These are phyloP conservation scores for Drosophila fuyamai DNA, from an alignment of 1,140 invertebrate genomes.

Conservation along the genomic window DNA sequence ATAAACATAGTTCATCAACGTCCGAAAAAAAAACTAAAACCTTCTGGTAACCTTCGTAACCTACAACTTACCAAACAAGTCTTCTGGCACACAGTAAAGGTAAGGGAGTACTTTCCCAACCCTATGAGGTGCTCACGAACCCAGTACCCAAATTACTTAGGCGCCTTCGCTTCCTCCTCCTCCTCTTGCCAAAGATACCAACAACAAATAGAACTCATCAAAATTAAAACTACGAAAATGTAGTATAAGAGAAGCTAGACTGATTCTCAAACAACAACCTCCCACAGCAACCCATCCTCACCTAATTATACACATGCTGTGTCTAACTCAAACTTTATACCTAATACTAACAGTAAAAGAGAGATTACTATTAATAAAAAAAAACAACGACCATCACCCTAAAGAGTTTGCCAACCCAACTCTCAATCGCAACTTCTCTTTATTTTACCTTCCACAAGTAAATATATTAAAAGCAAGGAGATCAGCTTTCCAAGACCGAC, in stretches of 20 bases:
- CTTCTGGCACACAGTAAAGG: background rate
- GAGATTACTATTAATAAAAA: too few species aligned
- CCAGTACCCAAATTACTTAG: background rate
- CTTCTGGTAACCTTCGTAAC: slow-evolving; percentile 2
- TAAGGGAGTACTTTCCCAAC: slow-evolving; percentile 4
- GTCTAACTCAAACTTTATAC: too few species aligned
- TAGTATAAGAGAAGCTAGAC: background rate
- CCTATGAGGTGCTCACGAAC: slow-evolving; percentile 6
- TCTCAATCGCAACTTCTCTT: too few species aligned
- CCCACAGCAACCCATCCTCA: too few species aligned
- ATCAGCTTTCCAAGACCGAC: too few species aligned
- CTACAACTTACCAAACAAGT: slow-evolving; percentile 4
- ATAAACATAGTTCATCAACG: too few species aligned
- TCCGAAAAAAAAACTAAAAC: slow-evolving; percentile 3
- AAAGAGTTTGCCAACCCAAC: too few species aligned
- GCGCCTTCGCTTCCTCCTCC: background rate
- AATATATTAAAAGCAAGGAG: too few species aligned
- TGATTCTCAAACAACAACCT: background rate
- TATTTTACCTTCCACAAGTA: too few species aligned
- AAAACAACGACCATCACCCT: too few species aligned
- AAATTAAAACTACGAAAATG: background rate
- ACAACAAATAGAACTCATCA: background rate
- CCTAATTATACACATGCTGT: too few species aligned
- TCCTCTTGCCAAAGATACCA: background rate
- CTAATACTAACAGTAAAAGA: too few species aligned